Percentiles rank a stretch among this genome's conserved stretches.
Evolutionary conservation across 2,888 invertebrate species (phyloP).

Genomic region (Tetramorium bicarinatum): DNA sequence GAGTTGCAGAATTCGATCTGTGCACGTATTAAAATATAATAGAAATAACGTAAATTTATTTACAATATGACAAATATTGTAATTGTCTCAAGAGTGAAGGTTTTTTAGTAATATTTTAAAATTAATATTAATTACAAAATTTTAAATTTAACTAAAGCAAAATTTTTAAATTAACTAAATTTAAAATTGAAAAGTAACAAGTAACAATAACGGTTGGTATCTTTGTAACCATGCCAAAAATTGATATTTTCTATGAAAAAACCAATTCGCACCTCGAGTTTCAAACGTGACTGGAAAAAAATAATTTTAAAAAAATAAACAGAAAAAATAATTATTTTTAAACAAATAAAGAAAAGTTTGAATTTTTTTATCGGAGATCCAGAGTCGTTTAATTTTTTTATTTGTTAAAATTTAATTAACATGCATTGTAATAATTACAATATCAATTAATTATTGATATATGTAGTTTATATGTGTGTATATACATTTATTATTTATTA

Average conservation of each 20-base stretch:
- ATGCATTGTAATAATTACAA: neutral
- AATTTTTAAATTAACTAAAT: neutral
- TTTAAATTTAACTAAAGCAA: neutral
- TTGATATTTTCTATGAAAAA: neutral
- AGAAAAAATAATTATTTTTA: neutral
- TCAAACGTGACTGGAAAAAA: neutral
- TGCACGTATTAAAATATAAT: neutral
- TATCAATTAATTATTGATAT: constrained; percentile 1
- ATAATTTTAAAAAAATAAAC: neutral
- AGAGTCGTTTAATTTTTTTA: neutral
- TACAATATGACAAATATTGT: neutral
- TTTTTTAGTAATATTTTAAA: too few relatives aligned
- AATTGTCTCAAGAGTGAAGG: neutral
- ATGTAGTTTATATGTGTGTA: neutral
- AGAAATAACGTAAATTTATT: neutral
- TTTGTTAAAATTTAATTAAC: neutral
- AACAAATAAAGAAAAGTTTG: neutral
- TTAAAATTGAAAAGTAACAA: neutral
- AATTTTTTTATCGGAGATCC: neutral
- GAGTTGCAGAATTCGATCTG: neutral
- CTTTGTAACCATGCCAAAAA: neutral
- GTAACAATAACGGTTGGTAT: neutral
- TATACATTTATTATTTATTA: neutral
- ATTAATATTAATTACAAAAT: too few relatives aligned
- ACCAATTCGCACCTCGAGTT: neutral